Conservation (phyloP, 2,888 invertebrate genomes). For the Chaetogeoica ovagalla region DNA sequence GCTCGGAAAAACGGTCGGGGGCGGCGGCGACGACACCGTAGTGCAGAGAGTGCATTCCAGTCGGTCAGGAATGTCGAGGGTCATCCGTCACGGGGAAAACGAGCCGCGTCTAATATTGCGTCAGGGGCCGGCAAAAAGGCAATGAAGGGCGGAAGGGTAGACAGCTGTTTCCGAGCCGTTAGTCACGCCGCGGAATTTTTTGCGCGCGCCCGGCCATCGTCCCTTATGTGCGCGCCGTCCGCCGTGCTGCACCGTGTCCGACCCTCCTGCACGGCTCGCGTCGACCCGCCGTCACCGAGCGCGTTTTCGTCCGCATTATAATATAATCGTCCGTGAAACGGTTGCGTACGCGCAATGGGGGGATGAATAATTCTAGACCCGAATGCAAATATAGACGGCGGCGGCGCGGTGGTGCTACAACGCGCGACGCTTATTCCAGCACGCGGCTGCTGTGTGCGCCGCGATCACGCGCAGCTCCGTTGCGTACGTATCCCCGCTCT, state of each 20-base stretch:
- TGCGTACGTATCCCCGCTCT: too few species aligned
- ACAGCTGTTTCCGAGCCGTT: conserved; percentile 53
- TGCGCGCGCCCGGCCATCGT: conserved; percentile 6
- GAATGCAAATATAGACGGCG: too few species aligned
- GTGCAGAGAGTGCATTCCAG: conserved; percentile 31
- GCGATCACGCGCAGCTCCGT: too few species aligned
- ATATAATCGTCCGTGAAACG: too few species aligned
- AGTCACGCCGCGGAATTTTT: conserved; percentile 50
- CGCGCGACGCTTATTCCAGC: too few species aligned
- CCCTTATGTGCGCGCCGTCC: conserved; percentile 26
- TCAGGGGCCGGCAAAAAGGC: conserved; percentile 49
- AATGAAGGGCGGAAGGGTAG: conserved; percentile 24
- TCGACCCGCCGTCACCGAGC: too few species aligned
- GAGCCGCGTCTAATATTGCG: conserved; percentile 49
- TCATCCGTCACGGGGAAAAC: conserved; percentile 52
- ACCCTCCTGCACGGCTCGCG: too few species aligned
- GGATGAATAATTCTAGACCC: too few species aligned
- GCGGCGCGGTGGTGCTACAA: too few species aligned
- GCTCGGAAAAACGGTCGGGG: neutral
- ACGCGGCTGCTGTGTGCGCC: too few species aligned
- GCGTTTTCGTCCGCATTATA: too few species aligned
- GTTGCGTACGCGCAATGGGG: too few species aligned
- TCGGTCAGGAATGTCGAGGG: conserved; percentile 50
- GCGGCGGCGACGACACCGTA: conserved; percentile 2
- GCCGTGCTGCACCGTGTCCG: neutral